A percentile compares a stretch with the other conserved stretches of the same genome.
Evolutionary conservation across 1,140 invertebrate species (phyloP).

Genomic region (Hirudo medicinalis): DNA sequence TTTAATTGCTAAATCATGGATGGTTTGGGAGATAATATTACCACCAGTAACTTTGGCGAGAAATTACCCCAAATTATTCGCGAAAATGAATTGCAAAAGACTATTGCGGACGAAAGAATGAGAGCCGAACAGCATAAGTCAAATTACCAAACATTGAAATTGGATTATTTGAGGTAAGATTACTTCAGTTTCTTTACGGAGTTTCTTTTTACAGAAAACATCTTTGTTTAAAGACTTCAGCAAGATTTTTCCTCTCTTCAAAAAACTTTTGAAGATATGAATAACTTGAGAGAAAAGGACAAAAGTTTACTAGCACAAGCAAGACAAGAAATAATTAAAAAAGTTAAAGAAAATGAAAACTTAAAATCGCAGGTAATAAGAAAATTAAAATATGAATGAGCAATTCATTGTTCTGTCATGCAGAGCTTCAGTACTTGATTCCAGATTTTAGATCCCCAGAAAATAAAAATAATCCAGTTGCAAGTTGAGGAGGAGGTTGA

Average conservation of each 20-base stretch:
- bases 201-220: not conserved
- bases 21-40: too few species aligned
- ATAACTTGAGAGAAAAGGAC: not conserved
- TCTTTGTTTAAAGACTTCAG: not conserved
- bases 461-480: conserved; percentile 2
- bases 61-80: conserved; percentile 6
- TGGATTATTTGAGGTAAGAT: conserved; percentile 34
- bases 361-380: not conserved
- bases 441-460: conserved; percentile 4
- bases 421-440: not conserved
- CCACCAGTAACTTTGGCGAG: too few species aligned
- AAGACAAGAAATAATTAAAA: conserved; percentile 10
- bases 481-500: not conserved
- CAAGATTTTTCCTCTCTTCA: not conserved
- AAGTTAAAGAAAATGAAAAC: conserved; percentile 8
- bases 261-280: conserved; percentile 11
- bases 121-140: conserved; percentile 37
- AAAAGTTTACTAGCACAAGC: not conserved
- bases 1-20: too few species aligned
- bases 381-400: too few species aligned
- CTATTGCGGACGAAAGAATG: conserved; percentile 36
- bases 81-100: conserved; percentile 36
- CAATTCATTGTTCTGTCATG: too few species aligned
- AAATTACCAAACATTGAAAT: conserved; percentile 38
- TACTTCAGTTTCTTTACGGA: not conserved